A percentile compares a stretch with the other conserved stretches of the same genome.
Conservation (phyloP, 2,113 vertebrate genomes). For the Charina bottae region DNA sequence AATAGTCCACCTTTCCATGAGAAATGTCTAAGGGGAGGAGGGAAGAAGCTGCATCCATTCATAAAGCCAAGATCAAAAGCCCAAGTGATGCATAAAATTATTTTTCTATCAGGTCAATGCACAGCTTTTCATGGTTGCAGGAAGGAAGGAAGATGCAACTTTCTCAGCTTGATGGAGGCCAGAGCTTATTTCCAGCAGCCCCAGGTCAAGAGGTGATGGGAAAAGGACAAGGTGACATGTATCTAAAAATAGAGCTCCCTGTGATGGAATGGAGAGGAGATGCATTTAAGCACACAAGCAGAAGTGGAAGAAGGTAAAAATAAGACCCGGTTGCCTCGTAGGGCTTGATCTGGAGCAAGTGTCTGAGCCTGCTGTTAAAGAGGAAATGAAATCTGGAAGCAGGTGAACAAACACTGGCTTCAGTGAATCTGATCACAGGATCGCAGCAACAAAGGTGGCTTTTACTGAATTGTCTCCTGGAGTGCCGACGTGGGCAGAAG, state of each 20-base stretch:
- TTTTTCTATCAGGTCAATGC: constrained; percentile 42
- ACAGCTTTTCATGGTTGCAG: constrained; percentile 67
- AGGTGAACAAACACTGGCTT: constrained; percentile 30
- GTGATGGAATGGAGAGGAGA: constrained; percentile 11
- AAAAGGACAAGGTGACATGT: constrained; percentile 58
- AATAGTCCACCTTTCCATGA: constrained; percentile 40
- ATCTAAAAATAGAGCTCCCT: constrained; percentile 65
- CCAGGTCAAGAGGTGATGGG: constrained; percentile 70
- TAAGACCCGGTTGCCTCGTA: neutral
- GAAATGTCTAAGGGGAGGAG: constrained; percentile 55
- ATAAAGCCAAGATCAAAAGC: constrained; percentile 63
- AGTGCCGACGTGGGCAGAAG: neutral
- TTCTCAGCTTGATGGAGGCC: constrained; percentile 64
- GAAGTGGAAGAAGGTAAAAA: constrained; percentile 21
- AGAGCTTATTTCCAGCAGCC: constrained; percentile 58
- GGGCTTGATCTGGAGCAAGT: neutral
- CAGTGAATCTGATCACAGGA: neutral
- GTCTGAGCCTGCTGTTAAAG: neutral
- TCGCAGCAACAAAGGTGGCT: neutral
- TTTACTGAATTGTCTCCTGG: neutral
- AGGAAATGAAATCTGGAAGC: constrained; percentile 35
- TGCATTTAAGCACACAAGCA: constrained; percentile 31
- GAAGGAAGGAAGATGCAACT: constrained; percentile 74
- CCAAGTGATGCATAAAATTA: constrained; percentile 33
- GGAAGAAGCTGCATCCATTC: constrained; percentile 56